phyloP scores from a whole-genome alignment of 2,113 vertebrate genomes.

The Pituophis catenifer region DNA sequence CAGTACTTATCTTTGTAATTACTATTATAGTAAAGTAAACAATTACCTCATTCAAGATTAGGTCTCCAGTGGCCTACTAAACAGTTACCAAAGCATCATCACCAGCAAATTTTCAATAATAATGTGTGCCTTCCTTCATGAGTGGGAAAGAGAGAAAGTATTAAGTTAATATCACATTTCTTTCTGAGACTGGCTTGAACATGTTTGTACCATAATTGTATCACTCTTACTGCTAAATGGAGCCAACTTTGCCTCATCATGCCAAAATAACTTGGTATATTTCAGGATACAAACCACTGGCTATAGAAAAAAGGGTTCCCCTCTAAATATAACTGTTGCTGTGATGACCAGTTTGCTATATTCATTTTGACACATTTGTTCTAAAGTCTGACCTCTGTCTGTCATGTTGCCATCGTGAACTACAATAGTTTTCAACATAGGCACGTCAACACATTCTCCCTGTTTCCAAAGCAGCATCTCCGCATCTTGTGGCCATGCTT shows the following conservation, averaged over 20 bases:
- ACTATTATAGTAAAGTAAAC: background rate
- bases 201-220: background rate
- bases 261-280: background rate
- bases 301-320: background rate
- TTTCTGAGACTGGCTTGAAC: background rate
- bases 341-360: background rate
- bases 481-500: slow-evolving; percentile 44
- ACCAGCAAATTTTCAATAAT: background rate
- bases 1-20: background rate
- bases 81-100: background rate
- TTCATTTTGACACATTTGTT: background rate
- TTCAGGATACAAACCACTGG: background rate
- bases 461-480: slow-evolving; percentile 34
- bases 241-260: background rate
- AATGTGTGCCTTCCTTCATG: background rate
- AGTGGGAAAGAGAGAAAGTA: background rate
- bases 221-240: background rate
- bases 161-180: background rate
- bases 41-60: background rate
- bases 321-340: background rate
- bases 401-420: slow-evolving; percentile 2
- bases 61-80: background rate
- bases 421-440: slow-evolving; percentile 33
- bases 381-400: background rate
- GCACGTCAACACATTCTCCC: slow-evolving; percentile 10